Conservation (phyloP, 2,888 invertebrate genomes). For the Aleiodes testaceus region DNA sequence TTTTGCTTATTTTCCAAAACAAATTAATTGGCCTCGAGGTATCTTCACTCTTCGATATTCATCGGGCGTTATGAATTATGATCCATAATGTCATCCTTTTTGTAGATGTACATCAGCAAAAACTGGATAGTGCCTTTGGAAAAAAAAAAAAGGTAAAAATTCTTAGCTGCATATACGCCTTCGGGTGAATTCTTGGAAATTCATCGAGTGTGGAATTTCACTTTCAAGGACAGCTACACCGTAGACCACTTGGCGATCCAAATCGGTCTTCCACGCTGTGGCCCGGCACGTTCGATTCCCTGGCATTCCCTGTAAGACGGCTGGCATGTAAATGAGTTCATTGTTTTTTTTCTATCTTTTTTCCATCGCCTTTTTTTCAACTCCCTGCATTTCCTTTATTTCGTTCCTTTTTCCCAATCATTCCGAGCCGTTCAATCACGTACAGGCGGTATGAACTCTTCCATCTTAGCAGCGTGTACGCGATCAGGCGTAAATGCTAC, state of each 20-base stretch:
- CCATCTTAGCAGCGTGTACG: conserved; percentile 48
- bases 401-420: too few species aligned
- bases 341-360: conserved; percentile 39
- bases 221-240: conserved; percentile 49
- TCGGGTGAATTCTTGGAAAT: conserved; percentile 47
- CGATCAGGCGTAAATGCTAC: conserved; percentile 60
- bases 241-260: conserved; percentile 44
- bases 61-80: conserved; percentile 17
- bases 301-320: conserved; percentile 33
- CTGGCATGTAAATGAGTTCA: conserved; percentile 51
- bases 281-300: conserved; percentile 3
- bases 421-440: conserved; percentile 35
- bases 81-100: conserved; percentile 19
- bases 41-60: conserved; percentile 4
- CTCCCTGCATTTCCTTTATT: too few species aligned
- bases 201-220: conserved; percentile 51
- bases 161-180: conserved; percentile 19
- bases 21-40: neutral
- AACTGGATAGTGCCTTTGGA: too few species aligned
- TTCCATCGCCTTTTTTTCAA: conserved; percentile 38
- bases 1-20: neutral
- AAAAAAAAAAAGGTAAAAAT: conserved; percentile 12
- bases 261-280: conserved; percentile 32
- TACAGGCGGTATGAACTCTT: conserved; percentile 10
- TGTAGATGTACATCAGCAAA: conserved; percentile 25